Conservation (phyloP, 2,888 invertebrate genomes). For the Esperia sulphurella region DNA sequence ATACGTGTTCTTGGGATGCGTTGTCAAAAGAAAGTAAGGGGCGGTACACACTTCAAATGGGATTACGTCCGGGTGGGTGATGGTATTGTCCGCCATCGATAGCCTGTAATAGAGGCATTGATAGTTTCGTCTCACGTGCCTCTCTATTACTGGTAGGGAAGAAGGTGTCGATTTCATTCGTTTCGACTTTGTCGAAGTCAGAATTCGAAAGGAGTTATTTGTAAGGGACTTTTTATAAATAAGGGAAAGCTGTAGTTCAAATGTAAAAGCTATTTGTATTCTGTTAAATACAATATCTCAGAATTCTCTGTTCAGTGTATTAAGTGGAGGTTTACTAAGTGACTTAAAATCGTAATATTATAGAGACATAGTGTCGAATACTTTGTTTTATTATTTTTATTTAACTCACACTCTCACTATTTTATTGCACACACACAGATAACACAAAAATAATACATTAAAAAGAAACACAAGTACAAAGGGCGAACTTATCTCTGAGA, state of each 20-base stretch:
- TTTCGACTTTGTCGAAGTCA: neutral
- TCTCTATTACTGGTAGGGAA: slow-evolving; percentile 17
- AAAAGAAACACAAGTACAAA: too few species aligned
- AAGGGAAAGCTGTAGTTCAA: too few species aligned
- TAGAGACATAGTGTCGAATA: neutral
- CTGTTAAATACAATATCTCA: too few species aligned
- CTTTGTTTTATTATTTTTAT: neutral
- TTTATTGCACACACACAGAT: too few species aligned
- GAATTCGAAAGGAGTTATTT: neutral
- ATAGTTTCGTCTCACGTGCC: slow-evolving; percentile 37
- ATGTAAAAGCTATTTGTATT: too few species aligned
- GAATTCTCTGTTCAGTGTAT: too few species aligned
- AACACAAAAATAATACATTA: too few species aligned
- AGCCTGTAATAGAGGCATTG: slow-evolving; percentile 41
- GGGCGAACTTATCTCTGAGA: too few species aligned
- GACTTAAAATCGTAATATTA: neutral
- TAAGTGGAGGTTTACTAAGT: too few species aligned
- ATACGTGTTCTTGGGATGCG: too few species aligned
- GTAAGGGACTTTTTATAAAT: too few species aligned
- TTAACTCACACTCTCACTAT: too few species aligned
- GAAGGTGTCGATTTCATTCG: neutral
- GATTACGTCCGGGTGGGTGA: neutral
- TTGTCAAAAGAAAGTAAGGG: slow-evolving; percentile 12
- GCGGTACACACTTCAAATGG: neutral
- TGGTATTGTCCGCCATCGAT: slow-evolving; percentile 11